Evolutionary conservation across 2,113 vertebrate genomes (phyloP), one percentile per base, ranked within the genome.

Genomic region (Agapornis roseicollis): DNA sequence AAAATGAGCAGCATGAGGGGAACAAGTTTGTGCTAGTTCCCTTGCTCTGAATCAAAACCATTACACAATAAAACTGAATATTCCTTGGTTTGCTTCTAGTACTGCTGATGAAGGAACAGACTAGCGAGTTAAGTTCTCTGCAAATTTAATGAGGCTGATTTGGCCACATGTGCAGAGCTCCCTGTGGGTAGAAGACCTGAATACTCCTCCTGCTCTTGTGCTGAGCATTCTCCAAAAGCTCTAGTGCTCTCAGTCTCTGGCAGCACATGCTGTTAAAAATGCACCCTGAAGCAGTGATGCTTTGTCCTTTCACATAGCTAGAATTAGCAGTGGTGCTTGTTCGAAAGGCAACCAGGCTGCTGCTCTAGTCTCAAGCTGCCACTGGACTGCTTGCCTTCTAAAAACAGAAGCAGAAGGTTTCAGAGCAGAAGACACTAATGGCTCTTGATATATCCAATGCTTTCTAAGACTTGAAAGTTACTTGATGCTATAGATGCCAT

Each of bases 1-100:
- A 2, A 42, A 63, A 64, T 20, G 16, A 60, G 11, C 42, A 71
- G 13, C 0, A 0, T 9, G 9, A 60, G 52, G 11, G 41, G n/a
- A 80, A 29, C 24, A 46, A 58, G 24, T 24, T 5, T 10, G 3
- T 71, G 10, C 70, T 77, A 47, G 29, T 63, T 80, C 41, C 33
- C 24, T 90, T 12, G 1, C 29, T 72, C 39, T 65, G 8, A 13
- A 56, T 70, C 46, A 58, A n/a, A 91, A 77, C 18, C 5, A 27
- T 18, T 61, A 8, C 20, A 25, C 9, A 25, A 7, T 52, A 52
- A 63, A 85, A 8, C 10, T 28, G 25, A 55, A 16, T 23, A 11
- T 44, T 72, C 11, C 37, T 42, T 33, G 7, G 7, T 82, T 37
- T 61, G 13, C 24, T 82, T 11, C 6, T n/a, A n/a, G 13, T 23